Evolutionary conservation across 2,797 vertebrate species (phyloP).

Genomic region (Sebastes glaucus): DNA sequence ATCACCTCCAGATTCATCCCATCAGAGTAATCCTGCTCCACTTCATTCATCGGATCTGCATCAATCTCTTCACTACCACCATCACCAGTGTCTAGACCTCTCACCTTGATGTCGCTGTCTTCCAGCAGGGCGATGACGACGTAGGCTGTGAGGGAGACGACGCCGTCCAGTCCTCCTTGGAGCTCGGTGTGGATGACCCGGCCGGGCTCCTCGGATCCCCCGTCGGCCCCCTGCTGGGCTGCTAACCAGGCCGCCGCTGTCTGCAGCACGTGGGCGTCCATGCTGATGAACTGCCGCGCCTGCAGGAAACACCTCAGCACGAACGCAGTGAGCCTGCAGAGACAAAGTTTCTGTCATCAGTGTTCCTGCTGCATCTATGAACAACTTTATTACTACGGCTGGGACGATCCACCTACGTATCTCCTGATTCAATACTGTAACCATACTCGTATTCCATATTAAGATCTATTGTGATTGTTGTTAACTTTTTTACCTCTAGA

Average conservation of each 20-base stretch:
- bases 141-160: slow-evolving; percentile 88
- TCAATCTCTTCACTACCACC: too few species aligned
- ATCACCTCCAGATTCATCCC: too few species aligned
- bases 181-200: slow-evolving; percentile 88
- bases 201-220: slow-evolving; percentile 87
- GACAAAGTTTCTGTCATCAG: background rate
- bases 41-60: too few species aligned
- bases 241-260: slow-evolving; percentile 83
- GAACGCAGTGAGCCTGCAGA: slow-evolving; percentile 90
- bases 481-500: too few species aligned
- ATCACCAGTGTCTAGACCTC: background rate
- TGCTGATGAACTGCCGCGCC: slow-evolving; percentile 84
- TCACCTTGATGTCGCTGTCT: slow-evolving; percentile 81
- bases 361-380: too few species aligned
- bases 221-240: slow-evolving; percentile 78
- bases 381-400: too few species aligned
- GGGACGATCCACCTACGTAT: too few species aligned
- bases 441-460: too few species aligned
- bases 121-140: slow-evolving; percentile 87
- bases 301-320: slow-evolving; percentile 92
- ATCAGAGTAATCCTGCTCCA: too few species aligned
- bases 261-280: slow-evolving; percentile 81
- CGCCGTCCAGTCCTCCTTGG: slow-evolving; percentile 85
- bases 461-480: too few species aligned
- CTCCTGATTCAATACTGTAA: too few species aligned